phyloP scores from a whole-genome alignment of 37 sponge, comb jelly and placozoan species.

The Dysidea cf. avara region DNA sequence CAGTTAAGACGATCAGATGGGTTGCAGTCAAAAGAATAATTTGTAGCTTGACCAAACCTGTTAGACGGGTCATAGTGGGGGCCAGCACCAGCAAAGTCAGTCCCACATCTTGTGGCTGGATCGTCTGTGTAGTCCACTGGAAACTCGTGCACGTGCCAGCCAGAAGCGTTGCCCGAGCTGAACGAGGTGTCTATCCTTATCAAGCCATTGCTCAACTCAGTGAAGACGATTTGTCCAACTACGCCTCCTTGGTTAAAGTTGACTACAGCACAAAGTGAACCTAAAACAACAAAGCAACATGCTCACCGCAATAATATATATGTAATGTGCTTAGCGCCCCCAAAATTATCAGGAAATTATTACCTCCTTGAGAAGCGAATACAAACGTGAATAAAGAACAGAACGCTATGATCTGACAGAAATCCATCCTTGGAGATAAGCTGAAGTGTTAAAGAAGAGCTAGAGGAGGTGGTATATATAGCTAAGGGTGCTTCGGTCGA shows the following conservation, averaged over 20 bases:
- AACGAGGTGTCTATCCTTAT: not conserved
- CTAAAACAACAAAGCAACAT: too few relatives aligned
- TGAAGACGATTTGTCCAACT: conserved; percentile 44
- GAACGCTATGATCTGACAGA: too few relatives aligned
- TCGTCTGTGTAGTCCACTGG: conserved; percentile 46
- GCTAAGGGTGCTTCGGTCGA: too few relatives aligned
- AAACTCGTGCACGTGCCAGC: conserved; percentile 56
- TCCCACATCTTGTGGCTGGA: conserved; percentile 30
- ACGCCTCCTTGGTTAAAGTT: conserved; percentile 47
- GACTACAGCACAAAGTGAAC: not conserved
- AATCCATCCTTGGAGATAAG: too few relatives aligned
- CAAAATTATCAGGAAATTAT: too few relatives aligned
- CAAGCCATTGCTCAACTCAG: not conserved
- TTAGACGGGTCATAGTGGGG: conserved; percentile 57
- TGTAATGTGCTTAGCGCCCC: too few relatives aligned
- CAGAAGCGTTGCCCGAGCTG: not conserved
- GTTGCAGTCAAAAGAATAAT: conserved; percentile 20
- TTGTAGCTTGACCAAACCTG: not conserved
- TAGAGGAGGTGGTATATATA: too few relatives aligned
- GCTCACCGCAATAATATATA: too few relatives aligned
- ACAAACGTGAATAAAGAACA: too few relatives aligned
- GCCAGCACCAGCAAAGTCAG: not conserved
- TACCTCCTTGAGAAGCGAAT: too few relatives aligned
- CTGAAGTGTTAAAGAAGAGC: too few relatives aligned
- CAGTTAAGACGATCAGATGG: conserved; percentile 9